A percentile compares a stretch with the other conserved stretches of the same genome.
Evolutionary conservation across 37 sponge, comb jelly and placozoan genomes (phyloP).

Genomic region (Theonella swinhoei): DNA sequence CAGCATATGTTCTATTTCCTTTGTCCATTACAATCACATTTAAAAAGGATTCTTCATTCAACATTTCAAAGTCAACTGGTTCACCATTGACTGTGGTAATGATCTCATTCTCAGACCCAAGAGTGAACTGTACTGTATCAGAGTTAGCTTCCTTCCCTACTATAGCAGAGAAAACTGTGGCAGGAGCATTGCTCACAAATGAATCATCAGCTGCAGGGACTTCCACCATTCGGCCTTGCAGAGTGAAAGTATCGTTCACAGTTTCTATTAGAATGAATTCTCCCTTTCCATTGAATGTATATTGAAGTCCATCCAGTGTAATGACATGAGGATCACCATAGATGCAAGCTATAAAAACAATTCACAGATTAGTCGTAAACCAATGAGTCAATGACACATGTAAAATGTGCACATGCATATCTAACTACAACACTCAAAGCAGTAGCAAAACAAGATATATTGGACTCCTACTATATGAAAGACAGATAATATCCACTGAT

Average conservation of each 20-base stretch:
- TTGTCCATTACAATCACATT: constrained; percentile 28
- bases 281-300: constrained; percentile 82
- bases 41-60: constrained; percentile 27
- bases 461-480: no score
- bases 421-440: no score
- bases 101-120: not conserved
- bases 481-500: no score
- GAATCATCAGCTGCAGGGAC: constrained; percentile 14
- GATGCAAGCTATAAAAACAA: constrained; percentile 45
- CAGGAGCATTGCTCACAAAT: not conserved
- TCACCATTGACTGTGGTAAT: constrained; percentile 43
- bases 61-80: constrained; percentile 28
- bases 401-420: no score
- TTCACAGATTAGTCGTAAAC: no score
- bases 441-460: no score
- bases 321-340: constrained; percentile 80
- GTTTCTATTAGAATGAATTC: constrained; percentile 73
- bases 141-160: constrained; percentile 18
- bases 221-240: constrained; percentile 72
- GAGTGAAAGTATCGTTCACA: constrained; percentile 48
- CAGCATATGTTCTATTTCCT: constrained; percentile 29
- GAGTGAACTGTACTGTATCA: constrained; percentile 49
- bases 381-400: no score
- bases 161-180: constrained; percentile 49
- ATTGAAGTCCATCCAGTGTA: constrained; percentile 67